Base-by-base conservation (phyloP, 2,888 invertebrate genomes). In the Lobophora halterata region DNA sequence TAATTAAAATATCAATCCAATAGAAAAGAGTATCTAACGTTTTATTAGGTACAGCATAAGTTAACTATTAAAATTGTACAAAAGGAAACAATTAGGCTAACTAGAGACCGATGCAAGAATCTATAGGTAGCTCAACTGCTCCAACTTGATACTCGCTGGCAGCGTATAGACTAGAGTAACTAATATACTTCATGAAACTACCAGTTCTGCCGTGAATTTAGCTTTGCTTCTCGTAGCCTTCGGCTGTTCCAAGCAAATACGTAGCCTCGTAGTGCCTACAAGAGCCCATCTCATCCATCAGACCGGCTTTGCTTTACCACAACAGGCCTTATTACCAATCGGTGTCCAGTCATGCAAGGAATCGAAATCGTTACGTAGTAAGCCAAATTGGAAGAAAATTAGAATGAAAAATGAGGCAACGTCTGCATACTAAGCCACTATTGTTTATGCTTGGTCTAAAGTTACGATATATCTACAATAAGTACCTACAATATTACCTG, bases 291-390 rank as follows among this genome's bases (percentile, higher is more conserved):
- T 42, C 46, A 52, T 49, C 44, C 31, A 49, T 49, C 48, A 45
- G 28, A 30, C 8, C 18, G 50, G 46, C 43, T 48, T 46, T 48
- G 40, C 40, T 35, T 40, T 38, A 33, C 45, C 45, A 40, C 46
- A 49, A 49, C 49, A 49, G 24, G 31, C 39, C 41, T 42, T 46
- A 46, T 41, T 45, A 44, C 39, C 46, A 44, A 46, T 49, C 44
- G 36, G 26, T 30, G 38, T 17, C 29, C 48, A 36, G 35, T 34
- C 41, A 49, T 20, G 46, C 52, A 35, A 31, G 37, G 44, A 49
- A 49, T 44, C 45, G 52, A 32, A 44, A 44, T 46, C 21, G 27
- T 29, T 45, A 37, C 19, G 23, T 20, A 25, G 23, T 26, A 24
- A 25, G 29, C 37, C 35, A 31, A 31, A 37, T 41, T 33, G 20